Evolutionary conservation across 92 coral and sea anemone species (phyloP).

Genomic region (Zoanthus gigantus): DNA sequence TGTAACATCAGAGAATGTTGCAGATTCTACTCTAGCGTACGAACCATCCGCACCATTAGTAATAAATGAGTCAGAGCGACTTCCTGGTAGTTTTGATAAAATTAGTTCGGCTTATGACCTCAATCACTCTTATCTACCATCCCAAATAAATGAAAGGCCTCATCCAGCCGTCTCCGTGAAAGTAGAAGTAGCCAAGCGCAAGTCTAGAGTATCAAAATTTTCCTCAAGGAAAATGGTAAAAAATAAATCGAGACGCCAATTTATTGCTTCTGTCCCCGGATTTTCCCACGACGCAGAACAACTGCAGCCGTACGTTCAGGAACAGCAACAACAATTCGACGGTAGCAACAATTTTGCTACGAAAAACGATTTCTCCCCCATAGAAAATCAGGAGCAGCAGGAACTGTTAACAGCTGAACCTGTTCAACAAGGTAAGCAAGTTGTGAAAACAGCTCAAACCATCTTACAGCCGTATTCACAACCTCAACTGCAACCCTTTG

Average conservation of each 20-base stretch:
- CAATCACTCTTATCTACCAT: neutral
- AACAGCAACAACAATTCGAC: constrained; percentile 22
- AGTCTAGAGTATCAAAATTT: constrained; percentile 24
- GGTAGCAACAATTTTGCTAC: neutral
- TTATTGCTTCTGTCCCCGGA: constrained; percentile 24
- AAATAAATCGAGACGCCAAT: constrained; percentile 15
- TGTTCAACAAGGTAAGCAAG: constrained; percentile 4
- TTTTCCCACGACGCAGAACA: constrained; percentile 10
- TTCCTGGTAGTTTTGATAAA: neutral
- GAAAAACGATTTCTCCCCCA: neutral
- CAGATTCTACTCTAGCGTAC: neutral
- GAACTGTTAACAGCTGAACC: constrained; percentile 8
- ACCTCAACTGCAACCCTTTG: constrained; percentile 19
- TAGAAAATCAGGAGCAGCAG: neutral
- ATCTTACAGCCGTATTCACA: constrained; percentile 10
- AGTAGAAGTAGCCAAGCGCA: constrained; percentile 42
- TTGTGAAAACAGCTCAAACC: constrained; percentile 7
- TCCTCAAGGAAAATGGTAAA: neutral
- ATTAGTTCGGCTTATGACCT: neutral
- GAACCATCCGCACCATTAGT: constrained; percentile 3
- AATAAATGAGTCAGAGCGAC: neutral
- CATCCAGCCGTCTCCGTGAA: constrained; percentile 34
- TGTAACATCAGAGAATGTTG: neutral
- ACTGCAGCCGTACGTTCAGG: neutral
- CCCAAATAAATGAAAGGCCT: neutral